Evolutionary conservation across 30 jellyfish, hydroid and myxozoan species (phyloP).

Genomic region (Hydractinia symbiolongicarpus): DNA sequence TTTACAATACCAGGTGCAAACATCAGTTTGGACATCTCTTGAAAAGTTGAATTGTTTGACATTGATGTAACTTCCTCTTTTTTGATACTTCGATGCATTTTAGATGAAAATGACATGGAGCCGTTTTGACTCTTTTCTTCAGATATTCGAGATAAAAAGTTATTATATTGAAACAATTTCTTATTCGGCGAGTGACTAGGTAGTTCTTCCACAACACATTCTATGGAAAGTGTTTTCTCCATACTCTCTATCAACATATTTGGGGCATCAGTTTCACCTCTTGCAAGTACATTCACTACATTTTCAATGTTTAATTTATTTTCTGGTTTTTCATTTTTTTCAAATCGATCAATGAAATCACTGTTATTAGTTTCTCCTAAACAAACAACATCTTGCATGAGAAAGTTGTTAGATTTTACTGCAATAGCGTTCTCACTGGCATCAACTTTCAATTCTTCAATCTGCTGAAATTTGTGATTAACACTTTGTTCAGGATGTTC

Average conservation of each 20-base stretch:
- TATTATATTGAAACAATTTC: conserved; percentile 2
- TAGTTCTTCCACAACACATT: neutral
- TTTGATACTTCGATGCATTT: neutral
- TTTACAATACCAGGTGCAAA: conserved; percentile 3
- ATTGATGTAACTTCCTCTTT: neutral
- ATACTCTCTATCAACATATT: neutral
- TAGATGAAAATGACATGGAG: neutral
- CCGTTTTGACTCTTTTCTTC: conserved; percentile 10
- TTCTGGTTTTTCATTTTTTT: neutral
- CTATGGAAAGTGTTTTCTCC: neutral
- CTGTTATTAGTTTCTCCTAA: neutral
- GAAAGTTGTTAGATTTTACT: too few relatives aligned
- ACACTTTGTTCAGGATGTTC: too few relatives aligned
- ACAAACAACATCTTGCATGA: too few relatives aligned
- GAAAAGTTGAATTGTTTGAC: neutral
- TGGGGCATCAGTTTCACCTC: neutral
- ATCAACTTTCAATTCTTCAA: too few relatives aligned
- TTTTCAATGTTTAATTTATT: conserved; percentile 32
- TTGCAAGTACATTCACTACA: conserved; percentile 37
- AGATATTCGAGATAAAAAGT: conserved; percentile 2
- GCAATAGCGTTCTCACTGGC: too few relatives aligned
- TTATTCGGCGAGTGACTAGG: neutral
- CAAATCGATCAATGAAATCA: neutral
- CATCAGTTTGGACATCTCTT: neutral
- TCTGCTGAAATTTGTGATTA: too few relatives aligned